Evolutionary conservation across 2,888 invertebrate species (phyloP), one percentile per base, ranked within the genome.

Genomic region (Arge pagana): DNA sequence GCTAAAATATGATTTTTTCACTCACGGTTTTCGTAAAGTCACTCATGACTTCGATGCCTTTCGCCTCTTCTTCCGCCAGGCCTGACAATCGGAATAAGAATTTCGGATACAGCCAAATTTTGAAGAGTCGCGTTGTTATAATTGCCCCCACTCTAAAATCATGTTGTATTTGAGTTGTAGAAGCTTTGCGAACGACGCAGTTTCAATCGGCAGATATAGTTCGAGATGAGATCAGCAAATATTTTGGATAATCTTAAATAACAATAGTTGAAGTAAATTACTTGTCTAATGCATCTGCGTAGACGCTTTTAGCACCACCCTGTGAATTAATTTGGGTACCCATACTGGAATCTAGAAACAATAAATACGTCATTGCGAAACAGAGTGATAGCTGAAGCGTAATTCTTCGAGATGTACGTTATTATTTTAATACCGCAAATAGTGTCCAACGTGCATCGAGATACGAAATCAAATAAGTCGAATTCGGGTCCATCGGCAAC

Each of bases 341-440:
- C 88, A 89, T 88, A 1, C 88, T 86, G 2, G 88, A 86, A 71
- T 88, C 88, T 85, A 71, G 54, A 66, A 73, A 42, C 40, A 49
- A 49, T 31, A 53, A 51, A 50, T 31, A 42, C 7, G 7, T 7
- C 28, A 28, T 28, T 28, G 7, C 28, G 7, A 28, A 28, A 8
- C 57, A 11, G n/a, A 40, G 15, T 1, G 15, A 15, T 24, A 24
- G 1, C 11, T 39, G 28, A 41, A 28, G 7, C 11, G 3, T 3
- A 30, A 4, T 1, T 11, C n/a, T n/a, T 3, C 3, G 11, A 37
- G 18, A n/a, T 11, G 10, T 28, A 18, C 10, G 10, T 26, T 39
- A 6, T 3, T 30, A 3, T 4, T 21, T 6, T 4, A 62, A 74
- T 69, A 85, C 85, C 84, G 66, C 83, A 85, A 16, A 85, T 83